A percentile compares a stretch with the other conserved stretches of the same genome.
phyloP scores from a whole-genome alignment of 1,140 invertebrate species.

The Diorhabda carinulata region DNA sequence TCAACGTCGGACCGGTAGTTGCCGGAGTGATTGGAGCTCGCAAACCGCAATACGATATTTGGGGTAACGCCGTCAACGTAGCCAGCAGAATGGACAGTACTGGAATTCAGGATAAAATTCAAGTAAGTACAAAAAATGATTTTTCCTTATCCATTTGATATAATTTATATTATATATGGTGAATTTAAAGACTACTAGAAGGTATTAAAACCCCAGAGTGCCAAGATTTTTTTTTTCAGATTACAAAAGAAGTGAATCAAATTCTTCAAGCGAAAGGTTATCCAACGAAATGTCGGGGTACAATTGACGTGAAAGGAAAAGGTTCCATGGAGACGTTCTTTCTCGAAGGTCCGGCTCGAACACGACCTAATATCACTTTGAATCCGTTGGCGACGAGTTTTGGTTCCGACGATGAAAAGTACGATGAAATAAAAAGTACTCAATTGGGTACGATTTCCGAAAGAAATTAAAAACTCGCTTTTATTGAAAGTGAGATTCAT shows the following conservation, averaged over 20 bases:
- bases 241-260: conserved; percentile 81
- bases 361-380: conserved; percentile 39
- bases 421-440: conserved; percentile 22
- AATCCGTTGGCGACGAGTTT: conserved; percentile 38
- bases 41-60: conserved; percentile 89
- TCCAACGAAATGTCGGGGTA: conserved; percentile 72
- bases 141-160: neutral
- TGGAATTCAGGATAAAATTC: conserved; percentile 75
- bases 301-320: conserved; percentile 88
- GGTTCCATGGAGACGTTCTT: conserved; percentile 94
- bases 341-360: conserved; percentile 56
- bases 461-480: conserved; percentile 23
- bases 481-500: neutral
- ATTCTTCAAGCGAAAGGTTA: conserved; percentile 72
- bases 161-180: neutral
- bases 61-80: conserved; percentile 94
- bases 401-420: conserved; percentile 15
- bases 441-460: conserved; percentile 36
- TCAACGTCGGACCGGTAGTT: conserved; percentile 92
- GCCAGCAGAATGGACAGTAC: conserved; percentile 87
- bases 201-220: conserved; percentile 66
- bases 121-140: conserved; percentile 47
- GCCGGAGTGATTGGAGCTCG: conserved; percentile 93
- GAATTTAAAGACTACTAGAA: neutral
- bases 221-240: conserved; percentile 53